phyloP scores from a whole-genome alignment of 1,140 invertebrate species.

The Neodiprion fabricii region DNA sequence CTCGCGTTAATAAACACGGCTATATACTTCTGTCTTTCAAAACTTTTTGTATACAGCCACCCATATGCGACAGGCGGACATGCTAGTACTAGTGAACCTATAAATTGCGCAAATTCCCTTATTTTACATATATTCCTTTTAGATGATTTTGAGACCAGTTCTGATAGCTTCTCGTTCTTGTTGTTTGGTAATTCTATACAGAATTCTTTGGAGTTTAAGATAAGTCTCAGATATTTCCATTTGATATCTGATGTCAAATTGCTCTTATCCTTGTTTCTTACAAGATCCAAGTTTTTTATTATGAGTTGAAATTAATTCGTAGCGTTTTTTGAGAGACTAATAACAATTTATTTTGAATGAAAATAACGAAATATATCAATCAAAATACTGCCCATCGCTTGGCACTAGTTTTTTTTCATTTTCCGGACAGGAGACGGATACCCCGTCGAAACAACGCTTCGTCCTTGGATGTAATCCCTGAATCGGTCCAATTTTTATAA shows the following conservation, averaged over 20 bases:
- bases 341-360: no score
- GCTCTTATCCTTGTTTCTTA: slow-evolving; percentile 21
- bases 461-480: slow-evolving; percentile 32
- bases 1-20: slow-evolving; percentile 13
- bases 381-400: no score
- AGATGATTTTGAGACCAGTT: not conserved
- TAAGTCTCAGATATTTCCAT: slow-evolving; percentile 18
- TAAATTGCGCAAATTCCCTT: slow-evolving; percentile 18
- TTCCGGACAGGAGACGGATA: slow-evolving; percentile 27
- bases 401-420: slow-evolving; percentile 17
- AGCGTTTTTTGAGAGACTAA: no score
- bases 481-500: slow-evolving; percentile 29
- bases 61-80: slow-evolving; percentile 17
- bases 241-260: not conserved
- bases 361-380: no score
- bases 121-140: not conserved
- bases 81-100: slow-evolving; percentile 14
- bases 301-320: not conserved
- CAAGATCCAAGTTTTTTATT: slow-evolving; percentile 14
- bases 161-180: not conserved
- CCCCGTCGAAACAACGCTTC: slow-evolving; percentile 26
- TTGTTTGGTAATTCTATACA: slow-evolving; percentile 9
- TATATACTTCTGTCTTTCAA: slow-evolving; percentile 20
- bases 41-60: slow-evolving; percentile 9
- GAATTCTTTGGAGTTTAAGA: slow-evolving; percentile 8